phyloP scores from a whole-genome alignment of 2,888 invertebrate genomes.

The Oligia strigilis region DNA sequence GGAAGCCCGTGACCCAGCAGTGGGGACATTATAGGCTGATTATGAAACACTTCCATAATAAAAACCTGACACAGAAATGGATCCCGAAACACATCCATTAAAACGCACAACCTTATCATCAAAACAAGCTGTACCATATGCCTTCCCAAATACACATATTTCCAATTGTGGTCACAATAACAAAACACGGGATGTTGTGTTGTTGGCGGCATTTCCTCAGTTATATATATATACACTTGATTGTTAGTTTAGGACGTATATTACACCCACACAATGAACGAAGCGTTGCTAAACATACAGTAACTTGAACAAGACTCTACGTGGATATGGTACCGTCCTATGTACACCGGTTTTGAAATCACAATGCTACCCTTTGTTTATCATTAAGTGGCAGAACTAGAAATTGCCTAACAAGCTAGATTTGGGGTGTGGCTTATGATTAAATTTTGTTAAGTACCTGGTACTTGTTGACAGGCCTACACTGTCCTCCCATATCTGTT shows the following conservation, averaged over 20 bases:
- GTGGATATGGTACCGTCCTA: constrained; percentile 61
- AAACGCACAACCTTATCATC: constrained; percentile 5
- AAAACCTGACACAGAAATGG: not conserved
- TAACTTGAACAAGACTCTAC: constrained; percentile 63
- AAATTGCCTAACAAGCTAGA: constrained; percentile 39
- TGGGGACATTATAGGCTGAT: not conserved
- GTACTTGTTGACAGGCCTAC: not conserved
- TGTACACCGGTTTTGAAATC: constrained; percentile 53
- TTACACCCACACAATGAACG: constrained; percentile 62
- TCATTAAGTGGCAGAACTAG: constrained; percentile 40
- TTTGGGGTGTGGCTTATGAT: not conserved
- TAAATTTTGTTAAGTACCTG: not conserved
- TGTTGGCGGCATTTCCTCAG: constrained; percentile 58
- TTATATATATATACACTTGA: constrained; percentile 66
- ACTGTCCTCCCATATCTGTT: not conserved
- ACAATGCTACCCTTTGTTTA: constrained; percentile 48
- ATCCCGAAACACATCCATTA: not conserved
- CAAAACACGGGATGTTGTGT: constrained; percentile 44
- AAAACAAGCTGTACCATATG: constrained; percentile 5
- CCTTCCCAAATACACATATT: constrained; percentile 39
- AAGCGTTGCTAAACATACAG: constrained; percentile 68
- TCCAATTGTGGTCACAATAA: constrained; percentile 53
- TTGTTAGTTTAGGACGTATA: constrained; percentile 74
- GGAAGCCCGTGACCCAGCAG: not conserved
- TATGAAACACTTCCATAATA: not conserved